These are phyloP conservation scores for Cichladusa arquata DNA, from an alignment of 2,113 vertebrate genomes.

Conservation along the genomic window DNA sequence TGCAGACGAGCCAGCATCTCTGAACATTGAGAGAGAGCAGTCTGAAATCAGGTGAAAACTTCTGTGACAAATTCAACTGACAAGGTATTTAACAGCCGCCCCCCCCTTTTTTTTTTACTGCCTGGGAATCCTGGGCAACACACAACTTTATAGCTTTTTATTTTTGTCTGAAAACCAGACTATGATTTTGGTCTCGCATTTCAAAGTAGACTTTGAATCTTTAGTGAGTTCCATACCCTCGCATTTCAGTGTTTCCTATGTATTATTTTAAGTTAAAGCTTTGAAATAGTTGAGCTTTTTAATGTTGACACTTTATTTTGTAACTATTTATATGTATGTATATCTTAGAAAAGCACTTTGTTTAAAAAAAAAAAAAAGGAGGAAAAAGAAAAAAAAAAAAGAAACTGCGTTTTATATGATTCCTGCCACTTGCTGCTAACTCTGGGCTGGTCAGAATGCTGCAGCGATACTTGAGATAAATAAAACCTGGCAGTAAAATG, in stretches of 20 bases:
- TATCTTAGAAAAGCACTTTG: slow-evolving; percentile 99
- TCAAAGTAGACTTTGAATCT: slow-evolving; percentile 75
- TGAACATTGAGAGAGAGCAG: slow-evolving; percentile 21
- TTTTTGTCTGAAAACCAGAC: slow-evolving; percentile 78
- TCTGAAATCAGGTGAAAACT: slow-evolving; percentile 63
- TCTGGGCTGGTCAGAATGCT: slow-evolving; percentile 97
- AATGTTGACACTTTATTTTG: slow-evolving; percentile 93
- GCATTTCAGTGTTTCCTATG: slow-evolving; percentile 86
- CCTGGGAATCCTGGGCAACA: slow-evolving; percentile 65
- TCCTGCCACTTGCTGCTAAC: slow-evolving; percentile 99
- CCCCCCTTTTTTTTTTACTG: slow-evolving; percentile 41
- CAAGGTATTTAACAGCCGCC: slow-evolving; percentile 61
- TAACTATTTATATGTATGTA: slow-evolving; percentile 93
- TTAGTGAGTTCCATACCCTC: slow-evolving; percentile 77
- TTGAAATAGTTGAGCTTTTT: slow-evolving; percentile 87
- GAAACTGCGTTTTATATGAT: slow-evolving; percentile 85
- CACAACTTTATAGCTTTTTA: slow-evolving; percentile 63
- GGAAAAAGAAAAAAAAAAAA: slow-evolving; percentile 69
- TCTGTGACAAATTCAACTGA: slow-evolving; percentile 69
- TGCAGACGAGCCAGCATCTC: background rate
- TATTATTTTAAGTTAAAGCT: slow-evolving; percentile 84
- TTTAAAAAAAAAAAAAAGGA: slow-evolving; percentile 78
- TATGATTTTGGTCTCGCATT: slow-evolving; percentile 82
- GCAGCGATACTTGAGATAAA: slow-evolving; percentile 94
- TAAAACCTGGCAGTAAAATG: slow-evolving; percentile 85